phyloP scores from a whole-genome alignment of 1,140 invertebrate species.

The Drosophila repletoides region DNA sequence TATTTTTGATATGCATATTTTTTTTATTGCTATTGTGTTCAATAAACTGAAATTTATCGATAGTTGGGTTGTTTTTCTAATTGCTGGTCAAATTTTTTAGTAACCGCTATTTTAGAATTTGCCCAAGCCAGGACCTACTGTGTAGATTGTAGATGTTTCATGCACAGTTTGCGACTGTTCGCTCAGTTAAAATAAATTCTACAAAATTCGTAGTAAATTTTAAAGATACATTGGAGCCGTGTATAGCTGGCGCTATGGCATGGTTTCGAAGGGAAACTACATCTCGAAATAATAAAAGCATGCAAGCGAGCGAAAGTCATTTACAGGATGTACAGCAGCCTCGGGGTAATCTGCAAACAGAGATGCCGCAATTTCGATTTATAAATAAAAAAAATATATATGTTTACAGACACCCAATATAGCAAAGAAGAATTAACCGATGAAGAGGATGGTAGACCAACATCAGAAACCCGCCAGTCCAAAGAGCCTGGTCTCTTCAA shows the following conservation, averaged over 20 bases:
- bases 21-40: neutral
- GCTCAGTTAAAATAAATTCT: slow-evolving; percentile 5
- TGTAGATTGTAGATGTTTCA: neutral
- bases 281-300: neutral
- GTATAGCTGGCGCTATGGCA: slow-evolving; percentile 3
- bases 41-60: neutral
- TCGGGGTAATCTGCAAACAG: slow-evolving; percentile 3
- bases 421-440: neutral
- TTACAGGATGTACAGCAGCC: neutral
- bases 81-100: neutral
- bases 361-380: too few species aligned
- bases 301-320: neutral
- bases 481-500: neutral
- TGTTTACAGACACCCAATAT: neutral
- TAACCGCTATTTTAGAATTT: slow-evolving; percentile 5
- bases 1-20: neutral
- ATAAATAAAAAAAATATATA: neutral
- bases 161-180: slow-evolving; percentile 12
- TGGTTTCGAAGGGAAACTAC: slow-evolving; percentile 5
- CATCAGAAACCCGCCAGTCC: neutral
- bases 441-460: neutral
- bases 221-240: neutral
- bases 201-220: slow-evolving; percentile 4
- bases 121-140: slow-evolving; percentile 2
- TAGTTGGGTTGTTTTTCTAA: neutral